Percentiles rank a stretch among this genome's conserved stretches.
Conservation (phyloP, 2,888 invertebrate genomes). For the Drosophila trichaetosa region DNA sequence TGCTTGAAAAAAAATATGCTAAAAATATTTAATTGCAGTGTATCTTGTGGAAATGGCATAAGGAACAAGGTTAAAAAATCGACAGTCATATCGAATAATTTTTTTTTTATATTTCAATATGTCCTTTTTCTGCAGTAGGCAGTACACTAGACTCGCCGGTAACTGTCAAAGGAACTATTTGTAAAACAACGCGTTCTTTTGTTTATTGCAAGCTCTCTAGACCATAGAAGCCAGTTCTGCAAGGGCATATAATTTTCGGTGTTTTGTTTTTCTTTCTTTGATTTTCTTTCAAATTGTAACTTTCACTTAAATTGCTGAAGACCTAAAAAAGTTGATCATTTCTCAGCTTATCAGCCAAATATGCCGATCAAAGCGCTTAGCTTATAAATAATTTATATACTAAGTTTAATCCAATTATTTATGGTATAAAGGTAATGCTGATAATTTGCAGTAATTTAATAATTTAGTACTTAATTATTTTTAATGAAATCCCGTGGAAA, state of each 20-base stretch:
- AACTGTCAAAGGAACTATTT: not conserved
- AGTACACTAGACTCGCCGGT: not conserved
- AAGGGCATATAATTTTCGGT: not conserved
- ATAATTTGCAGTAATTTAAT: not conserved
- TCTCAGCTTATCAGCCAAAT: not conserved
- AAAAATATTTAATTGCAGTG: not conserved
- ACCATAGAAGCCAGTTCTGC: not conserved
- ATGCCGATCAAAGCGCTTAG: not conserved
- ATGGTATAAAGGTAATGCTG: not conserved
- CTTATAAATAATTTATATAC: not conserved
- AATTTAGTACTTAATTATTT: not conserved
- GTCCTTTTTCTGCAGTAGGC: not conserved
- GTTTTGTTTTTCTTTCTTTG: not conserved
- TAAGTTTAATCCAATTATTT: not conserved
- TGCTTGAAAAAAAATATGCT: not conserved
- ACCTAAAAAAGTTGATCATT: not conserved
- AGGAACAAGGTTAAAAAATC: not conserved
- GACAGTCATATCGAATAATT: constrained; percentile 20
- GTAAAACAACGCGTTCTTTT: not conserved
- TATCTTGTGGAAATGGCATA: no score
- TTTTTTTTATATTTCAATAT: not conserved
- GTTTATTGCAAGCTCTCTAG: no score
- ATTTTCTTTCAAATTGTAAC: not conserved
- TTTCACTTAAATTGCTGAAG: not conserved
- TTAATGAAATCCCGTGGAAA: not conserved